These are phyloP conservation scores for Hirundichthys speculiger DNA, from an alignment of 2,113 vertebrate species.

Conservation along the genomic window DNA sequence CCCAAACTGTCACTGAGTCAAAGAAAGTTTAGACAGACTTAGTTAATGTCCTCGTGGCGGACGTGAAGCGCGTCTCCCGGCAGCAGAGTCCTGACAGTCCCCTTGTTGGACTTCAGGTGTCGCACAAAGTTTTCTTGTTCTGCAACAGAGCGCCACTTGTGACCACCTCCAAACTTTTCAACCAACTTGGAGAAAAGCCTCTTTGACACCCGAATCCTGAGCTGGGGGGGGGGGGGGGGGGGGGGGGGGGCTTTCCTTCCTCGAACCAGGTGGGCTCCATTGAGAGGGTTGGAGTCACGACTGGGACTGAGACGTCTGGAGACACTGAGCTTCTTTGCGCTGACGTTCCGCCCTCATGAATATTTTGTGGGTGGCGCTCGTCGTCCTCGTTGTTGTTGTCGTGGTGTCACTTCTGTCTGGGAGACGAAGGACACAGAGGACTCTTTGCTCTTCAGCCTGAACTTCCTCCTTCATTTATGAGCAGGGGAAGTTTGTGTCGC, in stretches of 20 bases:
- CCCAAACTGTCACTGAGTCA: conserved; percentile 28
- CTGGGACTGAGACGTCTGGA: conserved; percentile 53
- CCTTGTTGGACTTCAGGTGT: conserved; percentile 64
- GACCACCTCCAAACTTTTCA: conserved; percentile 64
- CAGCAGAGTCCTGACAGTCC: conserved; percentile 15
- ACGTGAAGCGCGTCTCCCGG: conserved; percentile 48
- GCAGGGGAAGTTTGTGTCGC: conserved; percentile 58
- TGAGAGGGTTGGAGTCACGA: conserved; percentile 66
- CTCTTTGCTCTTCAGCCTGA: conserved; percentile 68
- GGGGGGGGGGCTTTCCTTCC: too few species aligned
- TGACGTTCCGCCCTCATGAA: conserved; percentile 68
- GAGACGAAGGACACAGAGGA: conserved; percentile 69
- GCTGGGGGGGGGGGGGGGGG: too few species aligned
- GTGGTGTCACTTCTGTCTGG: conserved; percentile 73
- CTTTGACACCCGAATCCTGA: conserved; percentile 56
- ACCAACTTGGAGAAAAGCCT: conserved; percentile 57
- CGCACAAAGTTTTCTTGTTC: conserved; percentile 61
- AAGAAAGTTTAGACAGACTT: conserved; percentile 44
- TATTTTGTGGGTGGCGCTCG: conserved; percentile 63
- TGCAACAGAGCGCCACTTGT: conserved; percentile 63
- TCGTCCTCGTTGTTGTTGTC: conserved; percentile 49
- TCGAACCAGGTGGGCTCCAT: conserved; percentile 71
- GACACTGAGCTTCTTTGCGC: conserved; percentile 73
- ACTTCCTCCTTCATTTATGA: conserved; percentile 72
- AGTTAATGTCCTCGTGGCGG: conserved; percentile 50